Conservation (phyloP, 2,113 vertebrate species). For the Procavia capensis region DNA sequence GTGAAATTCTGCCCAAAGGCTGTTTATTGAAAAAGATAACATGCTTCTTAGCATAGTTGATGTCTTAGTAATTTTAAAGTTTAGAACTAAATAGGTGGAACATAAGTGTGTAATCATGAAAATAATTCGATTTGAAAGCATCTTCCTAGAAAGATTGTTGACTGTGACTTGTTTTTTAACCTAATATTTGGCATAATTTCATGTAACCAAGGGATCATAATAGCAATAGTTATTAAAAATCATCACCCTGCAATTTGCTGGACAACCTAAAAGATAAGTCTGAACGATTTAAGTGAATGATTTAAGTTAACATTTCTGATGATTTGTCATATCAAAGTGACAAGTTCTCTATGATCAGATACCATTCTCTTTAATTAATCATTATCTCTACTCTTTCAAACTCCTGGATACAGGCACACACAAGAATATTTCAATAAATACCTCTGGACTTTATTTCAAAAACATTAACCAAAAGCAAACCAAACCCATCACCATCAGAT, state of each 20-base stretch:
- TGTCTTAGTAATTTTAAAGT: neutral
- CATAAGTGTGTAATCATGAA: neutral
- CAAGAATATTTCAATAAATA: slow-evolving; percentile 55
- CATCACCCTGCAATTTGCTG: neutral
- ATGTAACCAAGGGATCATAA: neutral
- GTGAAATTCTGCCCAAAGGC: neutral
- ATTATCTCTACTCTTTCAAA: slow-evolving; percentile 47
- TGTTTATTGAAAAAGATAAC: neutral
- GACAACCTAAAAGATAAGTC: neutral
- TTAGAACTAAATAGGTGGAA: neutral
- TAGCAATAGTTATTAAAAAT: neutral
- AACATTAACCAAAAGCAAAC: neutral
- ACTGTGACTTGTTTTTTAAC: neutral
- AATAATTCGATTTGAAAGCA: slow-evolving; percentile 12
- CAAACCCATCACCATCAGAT: neutral
- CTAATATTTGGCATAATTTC: neutral
- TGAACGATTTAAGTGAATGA: neutral
- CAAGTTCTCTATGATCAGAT: neutral
- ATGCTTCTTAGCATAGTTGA: neutral
- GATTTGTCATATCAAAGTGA: neutral
- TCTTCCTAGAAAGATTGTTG: slow-evolving; percentile 12
- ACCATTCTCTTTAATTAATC: neutral
- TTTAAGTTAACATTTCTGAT: neutral
- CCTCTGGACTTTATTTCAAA: slow-evolving; percentile 48
- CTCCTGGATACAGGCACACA: neutral